Base-by-base conservation (phyloP, 2,888 invertebrate genomes). In the Cheilosia urbana region DNA sequence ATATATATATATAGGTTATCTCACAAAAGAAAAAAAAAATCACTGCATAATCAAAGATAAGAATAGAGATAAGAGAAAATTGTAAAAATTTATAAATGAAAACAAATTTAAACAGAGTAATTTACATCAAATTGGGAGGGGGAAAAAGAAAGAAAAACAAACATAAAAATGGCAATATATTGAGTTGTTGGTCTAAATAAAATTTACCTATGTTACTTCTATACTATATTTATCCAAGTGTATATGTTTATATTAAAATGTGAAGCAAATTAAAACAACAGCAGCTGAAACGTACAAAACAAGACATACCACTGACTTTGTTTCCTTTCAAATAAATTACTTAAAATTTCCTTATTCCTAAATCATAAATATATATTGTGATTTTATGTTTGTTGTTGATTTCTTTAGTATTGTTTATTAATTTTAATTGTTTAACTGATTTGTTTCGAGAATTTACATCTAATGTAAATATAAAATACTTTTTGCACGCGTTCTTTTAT, bases 401-500 rank as follows among this genome's bases (percentile, higher is more conserved):
- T 55, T 65, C 45, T 62, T 62, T 30, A 47, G 49, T 49, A 37
- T 47, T 53, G 13, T 40, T 7, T 49, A 2, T 68, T 51, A 30
- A 30, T 2, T 30, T 30, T 30, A 30, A 30, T 30, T 30, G 30
- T 30, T 30, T 30, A 30, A 30, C 30, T 30, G 30, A 17, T 60
- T 13, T 37, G 40, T 45, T 60, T 71, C 58, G 30, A 63, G 34
- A 80, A 72, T 60, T 80, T 76, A n/a, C 71, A 72, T 76, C 71
- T 75, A 78, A 85, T 85, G 84, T 85, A 85, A 85, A 85, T 85
- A 80, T 80, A 80, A 51, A 85, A 85, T 85, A 80, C 73, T 73
- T 75, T 78, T 68, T 34, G 55, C n/a, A 55, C 55, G 19, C 24
- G 66, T 69, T 45, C 27, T 78, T 2, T 51, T 57, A n/a, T 71